Evolutionary conservation across 2,888 invertebrate genomes (phyloP), one percentile per base, ranked within the genome.

Genomic region (Anodontia alba): DNA sequence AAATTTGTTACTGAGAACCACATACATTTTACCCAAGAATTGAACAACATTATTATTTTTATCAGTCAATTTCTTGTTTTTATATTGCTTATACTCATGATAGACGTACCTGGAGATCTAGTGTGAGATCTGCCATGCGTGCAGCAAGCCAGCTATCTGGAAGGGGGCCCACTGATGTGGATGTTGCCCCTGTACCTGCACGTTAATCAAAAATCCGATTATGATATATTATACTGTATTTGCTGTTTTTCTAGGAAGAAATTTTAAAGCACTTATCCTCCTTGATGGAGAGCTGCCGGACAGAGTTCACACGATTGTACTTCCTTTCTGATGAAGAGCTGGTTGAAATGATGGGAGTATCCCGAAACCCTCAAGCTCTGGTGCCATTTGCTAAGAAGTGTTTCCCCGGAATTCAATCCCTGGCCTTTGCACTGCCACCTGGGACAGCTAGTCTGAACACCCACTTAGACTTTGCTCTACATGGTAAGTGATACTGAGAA

Each of bases 311-410:
- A 0, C 89, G 94, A 8, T 92, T 94, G 26, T 94, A 93, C 84
- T 94, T 94, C 88, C 90, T 94, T 81, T 93, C 93, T 68, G 89
- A 93, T 76, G 86, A 89, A 38, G 94, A 94, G 70, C 84, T 94
- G 33, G 91, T 93, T 1, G 91, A 92, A 62, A 83, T 94, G 76
- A 83, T 93, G 67, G 91, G 92, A 36, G 87, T 93, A 75, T 91
- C 93, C 12, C 89, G 93, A 29, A 93, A 93, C 84, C 93, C 94
- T 1, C 90, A 90, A 67, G 91, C 89, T 2, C 88, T 94, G 2
- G 80, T 91, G 67, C 92, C 93, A 2, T 91, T 87, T 83, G 93
- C 91, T 17, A 86, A 88, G 74, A 93, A 92, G 74, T 93, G 93
- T 84, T 94, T 94, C 84, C 91, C 91, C 15, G 92, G 93, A 17